Evolutionary conservation across 2,113 vertebrate genomes (phyloP).

Genomic region (Malurus alboscapulatus): DNA sequence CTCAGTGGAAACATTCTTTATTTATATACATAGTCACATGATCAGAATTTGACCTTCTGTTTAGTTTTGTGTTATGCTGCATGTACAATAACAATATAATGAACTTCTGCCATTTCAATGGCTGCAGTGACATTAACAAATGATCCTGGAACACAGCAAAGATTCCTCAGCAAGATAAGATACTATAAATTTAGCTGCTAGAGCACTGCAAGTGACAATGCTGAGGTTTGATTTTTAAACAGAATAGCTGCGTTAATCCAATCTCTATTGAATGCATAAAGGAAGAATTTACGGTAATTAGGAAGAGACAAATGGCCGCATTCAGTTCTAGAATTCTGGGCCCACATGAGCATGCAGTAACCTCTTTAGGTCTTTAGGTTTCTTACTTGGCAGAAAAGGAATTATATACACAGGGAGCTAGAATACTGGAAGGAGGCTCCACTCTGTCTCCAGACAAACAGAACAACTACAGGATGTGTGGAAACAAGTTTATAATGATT

Average conservation of each 20-base stretch:
- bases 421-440: conserved; percentile 5
- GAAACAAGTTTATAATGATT: conserved; percentile 26
- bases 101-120: conserved; percentile 40
- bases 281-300: conserved; percentile 50
- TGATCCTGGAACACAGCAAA: conserved; percentile 35
- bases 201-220: not conserved
- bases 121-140: conserved; percentile 20
- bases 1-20: conserved; percentile 42
- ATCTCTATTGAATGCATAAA: conserved; percentile 23
- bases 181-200: conserved; percentile 45
- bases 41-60: conserved; percentile 50
- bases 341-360: not conserved
- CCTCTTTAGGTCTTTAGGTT: conserved; percentile 8
- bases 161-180: conserved; percentile 58
- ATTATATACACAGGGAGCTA: conserved; percentile 31
- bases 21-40: conserved; percentile 49
- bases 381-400: conserved; percentile 33
- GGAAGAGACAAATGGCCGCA: conserved; percentile 41
- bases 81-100: conserved; percentile 47
- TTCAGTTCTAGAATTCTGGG: conserved; percentile 34
- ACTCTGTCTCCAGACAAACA: conserved; percentile 12
- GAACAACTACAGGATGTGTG: conserved; percentile 12
- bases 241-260: conserved; percentile 43
- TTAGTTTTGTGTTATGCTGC: conserved; percentile 22
- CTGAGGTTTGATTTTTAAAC: conserved; percentile 51